Conservation (phyloP, 2,888 invertebrate species). For the Anodontia alba region DNA sequence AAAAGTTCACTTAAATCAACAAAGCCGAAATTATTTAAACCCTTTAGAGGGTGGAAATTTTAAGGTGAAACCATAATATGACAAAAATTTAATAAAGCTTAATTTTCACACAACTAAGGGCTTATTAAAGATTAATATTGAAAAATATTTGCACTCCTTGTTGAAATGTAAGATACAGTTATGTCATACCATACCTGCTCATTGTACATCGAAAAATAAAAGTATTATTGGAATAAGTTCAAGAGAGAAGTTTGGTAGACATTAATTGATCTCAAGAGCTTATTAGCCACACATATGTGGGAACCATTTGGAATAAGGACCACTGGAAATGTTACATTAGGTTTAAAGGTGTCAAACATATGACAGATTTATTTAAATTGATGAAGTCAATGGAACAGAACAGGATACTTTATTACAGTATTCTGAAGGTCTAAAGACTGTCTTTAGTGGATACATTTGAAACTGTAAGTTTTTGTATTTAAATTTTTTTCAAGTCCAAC, state of each 20-base stretch:
- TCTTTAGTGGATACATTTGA: too few relatives aligned
- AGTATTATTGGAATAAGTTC: background rate
- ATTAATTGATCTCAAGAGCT: background rate
- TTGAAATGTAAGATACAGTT: background rate
- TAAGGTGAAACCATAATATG: background rate
- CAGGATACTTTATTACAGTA: too few relatives aligned
- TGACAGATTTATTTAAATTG: background rate
- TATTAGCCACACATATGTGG: background rate
- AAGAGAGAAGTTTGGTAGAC: background rate
- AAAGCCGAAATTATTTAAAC: background rate
- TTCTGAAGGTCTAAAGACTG: too few relatives aligned
- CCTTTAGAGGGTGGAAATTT: too few relatives aligned
- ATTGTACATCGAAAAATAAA: background rate
- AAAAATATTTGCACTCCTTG: background rate
- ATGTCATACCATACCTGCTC: background rate
- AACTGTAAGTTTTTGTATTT: too few relatives aligned
- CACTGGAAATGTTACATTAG: background rate
- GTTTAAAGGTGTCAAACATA: background rate
- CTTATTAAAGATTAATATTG: constrained; percentile 2
- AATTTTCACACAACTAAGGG: background rate
- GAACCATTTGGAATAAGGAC: background rate
- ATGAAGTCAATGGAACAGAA: too few relatives aligned
- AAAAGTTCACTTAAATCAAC: too few relatives aligned
- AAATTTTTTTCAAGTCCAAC: too few relatives aligned
- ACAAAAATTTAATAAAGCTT: background rate